Base-by-base conservation (phyloP, 2,113 vertebrate species). In the Lampris incognitus region DNA sequence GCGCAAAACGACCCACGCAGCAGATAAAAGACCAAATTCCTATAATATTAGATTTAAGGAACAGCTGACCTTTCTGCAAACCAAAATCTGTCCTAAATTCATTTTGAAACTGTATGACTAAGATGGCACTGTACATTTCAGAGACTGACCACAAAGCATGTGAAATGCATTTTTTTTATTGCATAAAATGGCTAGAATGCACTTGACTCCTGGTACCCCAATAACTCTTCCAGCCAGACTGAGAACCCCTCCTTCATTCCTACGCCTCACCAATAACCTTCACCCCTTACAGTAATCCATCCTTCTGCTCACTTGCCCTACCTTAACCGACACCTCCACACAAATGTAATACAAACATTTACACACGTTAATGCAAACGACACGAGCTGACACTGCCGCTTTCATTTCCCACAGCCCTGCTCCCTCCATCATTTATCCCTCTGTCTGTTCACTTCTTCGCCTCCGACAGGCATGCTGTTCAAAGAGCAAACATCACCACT, bases 371-470 rank as follows among this genome's bases (percentile, higher is more conserved):
- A 75, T 76, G n/a, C 55, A 78, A 74, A 86, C 74, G 36, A 66
- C 42, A 57, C 58, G 36, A 51, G 36, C 50, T 46, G 54, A 48
- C 61, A 11, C 41, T 7, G 2, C 51, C 44, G 58, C 59, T 37
- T 72, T n/a, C 37, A 1, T 5, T 74, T 36, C 41, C 9, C 61
- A 48, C 13, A 41, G 39, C 6, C 44, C 44, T 56, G 11, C 9
- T 57, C 38, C 66, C 36, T 66, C 42, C 50, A 66, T 77, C 48
- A 61, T 72, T 78, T 79, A 66, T 38, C 11, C 66, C 11, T 62
- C 69, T 58, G 70, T 84, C 69, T 84, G 81, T 73, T 84, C 75
- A 76, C 40, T 54, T 58, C 48, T 69, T 78, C 7, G 8, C 38
- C 67, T 51, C 38, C 73, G 36, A 79, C 66, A 70, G 61, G 65